These are phyloP conservation scores for Hetaerina americana DNA, from an alignment of 1,140 invertebrate species.

Conservation along the genomic window DNA sequence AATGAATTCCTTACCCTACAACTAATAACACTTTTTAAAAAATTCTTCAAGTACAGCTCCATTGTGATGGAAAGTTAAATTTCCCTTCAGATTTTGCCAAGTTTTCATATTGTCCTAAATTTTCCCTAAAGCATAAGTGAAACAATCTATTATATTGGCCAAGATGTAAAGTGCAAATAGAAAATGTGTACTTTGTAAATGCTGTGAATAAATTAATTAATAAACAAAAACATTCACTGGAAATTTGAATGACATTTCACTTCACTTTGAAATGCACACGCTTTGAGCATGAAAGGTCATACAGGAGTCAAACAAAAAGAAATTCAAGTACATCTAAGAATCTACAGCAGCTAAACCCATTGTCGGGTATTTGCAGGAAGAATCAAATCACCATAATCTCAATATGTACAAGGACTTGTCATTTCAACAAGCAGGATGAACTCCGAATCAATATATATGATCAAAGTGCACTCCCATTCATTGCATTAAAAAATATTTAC, in stretches of 20 bases:
- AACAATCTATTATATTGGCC: neutral
- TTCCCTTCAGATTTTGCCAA: no score
- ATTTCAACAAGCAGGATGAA: no score
- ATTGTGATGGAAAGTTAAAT: no score
- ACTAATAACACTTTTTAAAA: no score
- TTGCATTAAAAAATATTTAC: neutral
- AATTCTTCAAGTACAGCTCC: no score
- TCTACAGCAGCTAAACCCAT: neutral
- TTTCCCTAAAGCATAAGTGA: neutral
- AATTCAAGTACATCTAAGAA: neutral
- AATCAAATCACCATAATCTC: neutral
- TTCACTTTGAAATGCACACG: neutral
- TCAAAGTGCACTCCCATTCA: neutral
- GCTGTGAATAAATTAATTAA: neutral
- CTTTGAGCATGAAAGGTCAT: no score
- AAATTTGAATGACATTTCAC: no score
- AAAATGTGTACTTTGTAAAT: neutral
- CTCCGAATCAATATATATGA: no score
- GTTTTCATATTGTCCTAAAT: neutral
- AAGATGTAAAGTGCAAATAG: neutral
- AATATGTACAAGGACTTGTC: neutral
- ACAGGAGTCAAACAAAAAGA: no score
- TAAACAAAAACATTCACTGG: constrained; percentile 5
- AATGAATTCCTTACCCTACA: no score
- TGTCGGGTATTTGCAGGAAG: neutral